Evolutionary conservation across 2,888 invertebrate species (phyloP), one percentile per base, ranked within the genome.

Genomic region (Phoronis australis): DNA sequence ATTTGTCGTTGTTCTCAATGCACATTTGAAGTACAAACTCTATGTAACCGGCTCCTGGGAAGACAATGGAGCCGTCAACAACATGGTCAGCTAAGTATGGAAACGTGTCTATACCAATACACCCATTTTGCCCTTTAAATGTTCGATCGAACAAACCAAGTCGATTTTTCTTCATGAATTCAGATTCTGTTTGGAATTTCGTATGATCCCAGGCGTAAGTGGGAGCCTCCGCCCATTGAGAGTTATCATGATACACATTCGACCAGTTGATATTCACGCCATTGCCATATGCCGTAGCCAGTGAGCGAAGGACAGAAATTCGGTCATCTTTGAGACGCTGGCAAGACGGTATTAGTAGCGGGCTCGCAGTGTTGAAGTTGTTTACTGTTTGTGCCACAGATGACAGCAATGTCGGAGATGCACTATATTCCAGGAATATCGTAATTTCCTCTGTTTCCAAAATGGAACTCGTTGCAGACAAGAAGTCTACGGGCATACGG

Each of bases 191-290:
- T 40, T 45, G 38, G 49, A 49, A 49, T 44, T 44, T 38, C 18
- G 18, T 20, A 31, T 49, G 49, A 31, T 52, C 49, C 44, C 47
- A 52, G 5, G 52, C 45, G 43, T 50, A 52, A n/a, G 24, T 41
- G n/a, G 54, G 48, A 4, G 48, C 42, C 6, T 27, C 27, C 35
- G 44, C 27, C 44, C 47, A 51, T 22, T 48, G 37, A 3, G 40
- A 51, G 31, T 45, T 44, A 25, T 51, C 24, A 12, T 46, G 41
- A 22, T 23, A 26, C 20, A 51, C 20, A 15, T 25, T 38, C 15
- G 4, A 23, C 51, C 51, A 51, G 25, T 51, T 41, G 9, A 51
- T 23, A 4, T 18, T 12, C 12, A 42, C 25, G 15, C 42, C 50
- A 37, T 42, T 45, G 20, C 22, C 21, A 39, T 51, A 43, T 27